Evolutionary conservation across 2,113 vertebrate species (phyloP), one percentile per base, ranked within the genome.

Genomic region (Bos javanicus): DNA sequence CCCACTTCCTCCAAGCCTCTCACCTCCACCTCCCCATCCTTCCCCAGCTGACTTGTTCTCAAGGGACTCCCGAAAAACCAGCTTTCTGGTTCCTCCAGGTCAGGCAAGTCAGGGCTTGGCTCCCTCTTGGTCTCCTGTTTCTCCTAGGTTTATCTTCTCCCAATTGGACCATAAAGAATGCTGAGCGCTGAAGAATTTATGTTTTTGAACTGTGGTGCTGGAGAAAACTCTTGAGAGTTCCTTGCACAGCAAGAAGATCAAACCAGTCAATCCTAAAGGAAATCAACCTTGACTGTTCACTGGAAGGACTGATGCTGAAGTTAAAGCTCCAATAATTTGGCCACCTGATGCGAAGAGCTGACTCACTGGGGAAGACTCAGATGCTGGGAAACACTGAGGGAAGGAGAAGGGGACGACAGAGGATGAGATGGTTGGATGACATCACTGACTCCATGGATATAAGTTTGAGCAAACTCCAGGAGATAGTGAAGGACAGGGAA

Each of bases 21-120:
- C 33, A 0, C 25, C 6, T 30, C 28, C 23, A 0, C 23, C 3
- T 33, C 10, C 8, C 8, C 76, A 28, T 46, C 46, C 16, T 10
- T 48, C 26, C 17, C 36, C 56, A 62, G 78, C 1, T 81, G 2
- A 11, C 90, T 80, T 54, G 14, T 30, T 62, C 78, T 85, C 92
- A n/a, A 64, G 54, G 11, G 59, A 3, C 2, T 74, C 83, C 86
- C 2, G 5, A 17, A 88, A 23, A 39, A 12, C 30, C 57, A 48
- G 90, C 11, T 28, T 28, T 54, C 52, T 13, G 0, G 26, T 17
- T 43, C 60, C 71, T 26, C 71, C 9, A 5, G n/a, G 33, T 25
- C 67, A 6, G 3, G 64, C 8, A 36, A 52, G 56, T 78, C 3
- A 30, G 30, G 59, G 12, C 33, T 21, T 48, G 28, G 9, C 74